A percentile compares a stretch with the other conserved stretches of the same genome.
Conservation (phyloP, 2,797 vertebrate species). For the Ambastaia sidthimunki region DNA sequence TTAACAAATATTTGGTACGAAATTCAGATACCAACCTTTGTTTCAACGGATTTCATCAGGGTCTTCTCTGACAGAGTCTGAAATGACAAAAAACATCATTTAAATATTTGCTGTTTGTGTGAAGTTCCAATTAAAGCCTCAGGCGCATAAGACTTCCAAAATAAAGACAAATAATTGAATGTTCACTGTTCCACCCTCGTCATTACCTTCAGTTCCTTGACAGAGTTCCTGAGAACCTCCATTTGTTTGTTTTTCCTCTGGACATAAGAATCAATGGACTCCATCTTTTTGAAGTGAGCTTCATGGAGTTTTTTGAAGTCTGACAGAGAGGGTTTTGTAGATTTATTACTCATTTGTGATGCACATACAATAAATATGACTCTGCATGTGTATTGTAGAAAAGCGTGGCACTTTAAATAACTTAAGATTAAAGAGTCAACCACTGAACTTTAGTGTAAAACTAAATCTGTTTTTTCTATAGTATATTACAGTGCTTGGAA, state of each 20-base stretch:
- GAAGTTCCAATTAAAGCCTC: background rate
- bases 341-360: background rate
- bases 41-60: slow-evolving; percentile 58
- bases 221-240: slow-evolving; percentile 71
- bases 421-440: background rate
- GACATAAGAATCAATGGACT: slow-evolving; percentile 91
- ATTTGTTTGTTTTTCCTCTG: slow-evolving; percentile 85
- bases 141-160: background rate
- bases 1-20: background rate
- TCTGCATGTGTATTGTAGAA: background rate
- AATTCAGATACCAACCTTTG: slow-evolving; percentile 44
- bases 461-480: background rate
- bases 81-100: background rate
- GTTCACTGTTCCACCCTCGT: background rate
- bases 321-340: slow-evolving; percentile 56
- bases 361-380: background rate
- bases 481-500: background rate
- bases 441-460: background rate
- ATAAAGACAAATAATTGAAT: background rate
- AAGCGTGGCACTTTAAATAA: background rate
- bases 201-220: slow-evolving; percentile 83
- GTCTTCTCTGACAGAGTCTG: slow-evolving; percentile 71
- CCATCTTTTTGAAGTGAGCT: slow-evolving; percentile 93
- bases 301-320: slow-evolving; percentile 95
- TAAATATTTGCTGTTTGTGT: no score